These are phyloP conservation scores for Phrixothrix hirtus DNA, from an alignment of 2,888 invertebrate species.

Conservation along the genomic window DNA sequence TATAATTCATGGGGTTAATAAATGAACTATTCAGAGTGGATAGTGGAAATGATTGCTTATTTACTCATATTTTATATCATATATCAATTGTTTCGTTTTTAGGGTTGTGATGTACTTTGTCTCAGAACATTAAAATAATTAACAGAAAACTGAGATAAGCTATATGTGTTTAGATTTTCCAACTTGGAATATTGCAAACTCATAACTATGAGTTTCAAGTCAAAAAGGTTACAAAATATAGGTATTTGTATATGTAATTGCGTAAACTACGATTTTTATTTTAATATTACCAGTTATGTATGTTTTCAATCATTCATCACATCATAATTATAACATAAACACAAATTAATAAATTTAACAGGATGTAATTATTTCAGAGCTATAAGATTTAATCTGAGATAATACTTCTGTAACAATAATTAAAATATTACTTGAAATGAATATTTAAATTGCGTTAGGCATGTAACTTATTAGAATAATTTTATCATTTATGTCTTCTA, in stretches of 20 bases:
- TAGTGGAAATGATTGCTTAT: no score
- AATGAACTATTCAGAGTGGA: no score
- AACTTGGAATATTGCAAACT: no score
- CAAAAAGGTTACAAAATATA: neutral
- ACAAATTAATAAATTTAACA: neutral
- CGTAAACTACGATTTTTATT: neutral
- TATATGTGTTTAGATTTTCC: no score
- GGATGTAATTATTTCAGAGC: neutral
- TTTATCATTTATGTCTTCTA: slow-evolving; percentile 8
- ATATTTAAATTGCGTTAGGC: slow-evolving; percentile 15
- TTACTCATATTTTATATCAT: no score
- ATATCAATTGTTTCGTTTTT: no score
- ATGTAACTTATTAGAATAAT: slow-evolving; percentile 16
- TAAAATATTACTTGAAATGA: slow-evolving; percentile 7
- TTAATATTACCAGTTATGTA: neutral
- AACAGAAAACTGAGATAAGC: no score
- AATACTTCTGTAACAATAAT: slow-evolving; percentile 7
- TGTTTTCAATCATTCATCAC: neutral
- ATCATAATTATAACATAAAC: neutral
- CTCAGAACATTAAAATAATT: no score
- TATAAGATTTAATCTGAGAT: no score
- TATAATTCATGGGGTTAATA: no score
- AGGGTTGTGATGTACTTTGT: no score
- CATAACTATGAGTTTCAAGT: no score
- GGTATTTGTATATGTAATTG: neutral